Evolutionary conservation across 53 echinoderm and acorn worm genomes (phyloP).

Genomic region (Paracentrotus lividus): DNA sequence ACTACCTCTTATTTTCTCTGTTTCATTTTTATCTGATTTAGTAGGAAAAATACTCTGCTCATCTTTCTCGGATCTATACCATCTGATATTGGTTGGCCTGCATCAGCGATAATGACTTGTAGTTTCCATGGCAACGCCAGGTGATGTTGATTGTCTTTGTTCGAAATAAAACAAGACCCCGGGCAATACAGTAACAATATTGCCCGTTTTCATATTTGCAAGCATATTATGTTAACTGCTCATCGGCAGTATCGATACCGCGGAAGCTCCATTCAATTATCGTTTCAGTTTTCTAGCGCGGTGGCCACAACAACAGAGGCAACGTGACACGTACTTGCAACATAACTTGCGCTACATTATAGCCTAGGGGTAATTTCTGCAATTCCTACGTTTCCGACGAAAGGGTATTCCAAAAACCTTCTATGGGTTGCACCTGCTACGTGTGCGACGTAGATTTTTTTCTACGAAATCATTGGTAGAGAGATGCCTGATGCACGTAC

Average conservation of each 20-base stretch:
- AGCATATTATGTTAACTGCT: constrained; percentile 20
- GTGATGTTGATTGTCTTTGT: constrained; percentile 8
- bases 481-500: too few species aligned
- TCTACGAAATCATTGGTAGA: too few species aligned
- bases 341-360: too few species aligned
- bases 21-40: neutral
- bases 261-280: constrained; percentile 31
- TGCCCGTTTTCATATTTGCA: neutral
- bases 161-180: neutral
- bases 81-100: neutral
- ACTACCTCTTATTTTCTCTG: neutral
- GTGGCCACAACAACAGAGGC: too few species aligned
- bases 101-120: constrained; percentile 2
- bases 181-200: constrained; percentile 13
- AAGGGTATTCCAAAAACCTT: too few species aligned
- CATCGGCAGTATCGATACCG: neutral
- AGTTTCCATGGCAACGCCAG: neutral
- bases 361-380: too few species aligned
- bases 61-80: too few species aligned
- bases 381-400: too few species aligned
- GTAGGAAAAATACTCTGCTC: neutral
- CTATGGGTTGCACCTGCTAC: too few species aligned
- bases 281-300: constrained; percentile 41
- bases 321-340: too few species aligned
- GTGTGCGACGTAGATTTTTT: too few species aligned